A percentile compares a stretch with the other conserved stretches of the same genome.
phyloP scores from a whole-genome alignment of 2,888 invertebrate species.

The Phortica magna region DNA sequence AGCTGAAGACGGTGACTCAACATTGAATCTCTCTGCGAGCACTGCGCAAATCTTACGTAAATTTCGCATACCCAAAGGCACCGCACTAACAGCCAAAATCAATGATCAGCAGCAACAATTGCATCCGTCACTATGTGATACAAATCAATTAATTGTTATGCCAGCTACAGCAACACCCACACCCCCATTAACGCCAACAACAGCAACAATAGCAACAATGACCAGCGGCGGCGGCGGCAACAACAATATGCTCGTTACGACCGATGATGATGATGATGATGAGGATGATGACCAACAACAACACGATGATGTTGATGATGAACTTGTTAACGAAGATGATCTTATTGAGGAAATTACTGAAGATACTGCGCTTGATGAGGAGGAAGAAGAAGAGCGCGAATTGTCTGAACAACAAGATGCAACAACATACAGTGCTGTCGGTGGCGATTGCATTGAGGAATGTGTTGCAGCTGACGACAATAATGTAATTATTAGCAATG shows the following conservation, averaged over 20 bases:
- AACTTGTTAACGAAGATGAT: conserved; percentile 58
- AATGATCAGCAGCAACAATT: conserved; percentile 55
- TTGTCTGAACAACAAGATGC: not conserved
- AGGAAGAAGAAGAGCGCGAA: conserved; percentile 44
- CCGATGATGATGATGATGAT: conserved; percentile 29
- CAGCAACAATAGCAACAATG: conserved; percentile 31
- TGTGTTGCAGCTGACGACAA: conserved; percentile 43
- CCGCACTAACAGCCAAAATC: conserved; percentile 69
- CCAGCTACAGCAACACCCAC: conserved; percentile 63
- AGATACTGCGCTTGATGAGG: conserved; percentile 57
- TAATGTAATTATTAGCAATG: conserved; percentile 49
- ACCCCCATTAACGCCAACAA: conserved; percentile 49
- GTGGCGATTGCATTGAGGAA: conserved; percentile 18
- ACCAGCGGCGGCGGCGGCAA: not conserved
- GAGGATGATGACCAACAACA: conserved; percentile 51
- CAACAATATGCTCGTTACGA: not conserved
- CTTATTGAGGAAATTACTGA: conserved; percentile 69
- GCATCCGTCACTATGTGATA: conserved; percentile 7
- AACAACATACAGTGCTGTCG: conserved; percentile 32
- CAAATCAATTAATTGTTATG: conserved; percentile 9
- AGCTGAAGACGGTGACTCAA: conserved; percentile 37
- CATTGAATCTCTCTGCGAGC: conserved; percentile 55
- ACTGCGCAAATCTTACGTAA: conserved; percentile 74
- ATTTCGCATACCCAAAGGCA: conserved; percentile 76
- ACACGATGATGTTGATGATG: conserved; percentile 58